Conservation (phyloP, 2,888 invertebrate species). For the Chloroclysta siterata region DNA sequence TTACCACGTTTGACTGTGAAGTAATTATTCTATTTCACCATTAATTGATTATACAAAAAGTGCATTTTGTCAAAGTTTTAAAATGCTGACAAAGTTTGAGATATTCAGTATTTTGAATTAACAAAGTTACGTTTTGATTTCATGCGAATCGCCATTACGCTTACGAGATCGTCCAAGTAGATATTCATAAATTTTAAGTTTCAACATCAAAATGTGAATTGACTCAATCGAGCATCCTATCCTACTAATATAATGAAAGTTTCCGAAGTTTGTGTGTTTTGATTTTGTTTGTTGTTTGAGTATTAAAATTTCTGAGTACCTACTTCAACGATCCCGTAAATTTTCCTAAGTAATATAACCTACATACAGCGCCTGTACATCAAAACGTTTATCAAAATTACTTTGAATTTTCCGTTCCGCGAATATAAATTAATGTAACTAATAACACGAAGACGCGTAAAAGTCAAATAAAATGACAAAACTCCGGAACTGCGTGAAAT, state of each 20-base stretch:
- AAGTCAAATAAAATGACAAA: conserved; percentile 38
- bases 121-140: no score
- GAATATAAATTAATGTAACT: conserved; percentile 32
- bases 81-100: no score
- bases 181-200: neutral
- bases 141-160: no score
- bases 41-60: no score
- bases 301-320: neutral
- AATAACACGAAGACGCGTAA: conserved; percentile 8
- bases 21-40: no score
- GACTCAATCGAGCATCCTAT: neutral
- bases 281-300: neutral
- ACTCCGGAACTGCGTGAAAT: conserved; percentile 24
- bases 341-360: conserved; percentile 21
- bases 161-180: neutral
- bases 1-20: no score
- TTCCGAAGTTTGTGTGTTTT: neutral
- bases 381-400: conserved; percentile 24
- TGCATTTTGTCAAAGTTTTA: no score
- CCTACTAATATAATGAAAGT: neutral
- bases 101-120: no score
- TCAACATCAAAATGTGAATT: neutral
- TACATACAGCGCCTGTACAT: conserved; percentile 1
- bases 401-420: conserved; percentile 23
- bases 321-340: conserved; percentile 1